phyloP scores from a whole-genome alignment of 2,113 vertebrate genomes.

The Leptobrachium leishanense region DNA sequence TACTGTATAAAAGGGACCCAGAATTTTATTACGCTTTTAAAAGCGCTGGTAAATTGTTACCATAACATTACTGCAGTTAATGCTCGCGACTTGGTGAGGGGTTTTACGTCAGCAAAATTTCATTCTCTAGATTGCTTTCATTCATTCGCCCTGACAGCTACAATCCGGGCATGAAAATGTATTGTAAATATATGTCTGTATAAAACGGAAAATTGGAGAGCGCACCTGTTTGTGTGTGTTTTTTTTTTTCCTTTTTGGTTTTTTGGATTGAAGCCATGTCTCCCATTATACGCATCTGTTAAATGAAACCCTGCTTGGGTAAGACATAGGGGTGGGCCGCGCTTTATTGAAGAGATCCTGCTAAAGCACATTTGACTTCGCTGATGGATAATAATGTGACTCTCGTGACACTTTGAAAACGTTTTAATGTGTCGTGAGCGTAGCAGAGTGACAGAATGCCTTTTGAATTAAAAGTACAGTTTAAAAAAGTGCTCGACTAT shows the following conservation, averaged over 20 bases:
- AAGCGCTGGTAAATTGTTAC: conserved; percentile 1
- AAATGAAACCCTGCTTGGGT: not conserved
- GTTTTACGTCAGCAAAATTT: conserved; percentile 30
- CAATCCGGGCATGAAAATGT: conserved; percentile 9
- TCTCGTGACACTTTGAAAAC: too few species aligned
- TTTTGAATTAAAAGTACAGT: too few species aligned
- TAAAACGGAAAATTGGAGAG: conserved; percentile 33
- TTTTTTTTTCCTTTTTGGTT: too few species aligned
- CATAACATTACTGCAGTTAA: conserved; percentile 9
- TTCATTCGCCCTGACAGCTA: conserved; percentile 26
- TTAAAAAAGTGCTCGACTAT: too few species aligned
- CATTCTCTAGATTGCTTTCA: conserved; percentile 11
- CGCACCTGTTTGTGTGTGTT: conserved; percentile 38
- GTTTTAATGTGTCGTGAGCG: too few species aligned
- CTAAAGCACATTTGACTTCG: not conserved
- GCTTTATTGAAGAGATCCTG: not conserved
- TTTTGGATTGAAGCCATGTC: conserved; percentile 20
- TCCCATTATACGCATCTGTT: conserved; percentile 22
- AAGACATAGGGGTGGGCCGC: not conserved
- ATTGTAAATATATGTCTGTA: conserved; percentile 28
- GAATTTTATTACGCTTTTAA: conserved; percentile 23
- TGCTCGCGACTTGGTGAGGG: not conserved
- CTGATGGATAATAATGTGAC: too few species aligned
- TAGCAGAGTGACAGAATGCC: too few species aligned
- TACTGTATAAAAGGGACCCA: not conserved